These are phyloP conservation scores for Crossaster papposus DNA, from an alignment of 53 echinoderm and acorn worm genomes.

Conservation along the genomic window DNA sequence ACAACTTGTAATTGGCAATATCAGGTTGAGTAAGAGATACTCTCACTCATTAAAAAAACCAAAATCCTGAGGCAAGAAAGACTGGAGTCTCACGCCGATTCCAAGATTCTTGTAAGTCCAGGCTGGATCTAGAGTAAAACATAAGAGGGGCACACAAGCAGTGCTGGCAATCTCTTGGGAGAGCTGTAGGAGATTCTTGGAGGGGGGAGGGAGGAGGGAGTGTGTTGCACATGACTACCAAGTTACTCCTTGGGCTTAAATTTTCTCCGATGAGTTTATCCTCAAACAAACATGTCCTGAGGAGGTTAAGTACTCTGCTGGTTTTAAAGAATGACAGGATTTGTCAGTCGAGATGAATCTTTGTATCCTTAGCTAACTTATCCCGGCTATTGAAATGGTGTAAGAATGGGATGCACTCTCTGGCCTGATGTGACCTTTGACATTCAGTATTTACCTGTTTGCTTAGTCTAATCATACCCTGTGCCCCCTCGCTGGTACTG, in stretches of 20 bases:
- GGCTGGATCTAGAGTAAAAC: not conserved
- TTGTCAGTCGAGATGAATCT: constrained; percentile 21
- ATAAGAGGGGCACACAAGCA: constrained; percentile 24
- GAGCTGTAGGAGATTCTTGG: constrained; percentile 23
- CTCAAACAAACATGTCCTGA: constrained; percentile 47
- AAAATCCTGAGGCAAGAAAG: not conserved
- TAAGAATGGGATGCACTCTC: constrained; percentile 26
- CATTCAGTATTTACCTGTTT: constrained; percentile 94
- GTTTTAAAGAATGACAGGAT: not conserved
- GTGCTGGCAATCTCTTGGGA: constrained; percentile 3
- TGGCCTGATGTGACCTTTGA: constrained; percentile 30
- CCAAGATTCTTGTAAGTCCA: constrained; percentile 25
- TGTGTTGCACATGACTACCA: not conserved
- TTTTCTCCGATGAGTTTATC: constrained; percentile 26
- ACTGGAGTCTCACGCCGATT: constrained; percentile 5
- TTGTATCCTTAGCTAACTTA: constrained; percentile 19
- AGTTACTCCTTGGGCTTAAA: not conserved
- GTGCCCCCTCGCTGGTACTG: constrained; percentile 74
- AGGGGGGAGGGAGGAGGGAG: not conserved
- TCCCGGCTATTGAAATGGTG: constrained; percentile 10
- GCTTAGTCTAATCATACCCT: constrained; percentile 80
- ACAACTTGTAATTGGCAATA: constrained; percentile 58
- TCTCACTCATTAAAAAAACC: constrained; percentile 50
- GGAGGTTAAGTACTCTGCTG: constrained; percentile 8
- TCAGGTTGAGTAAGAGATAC: constrained; percentile 59